Percentiles rank a stretch among this genome's conserved stretches.
Conservation (phyloP, 1,140 invertebrate species). For the Diploscapter pachys region DNA sequence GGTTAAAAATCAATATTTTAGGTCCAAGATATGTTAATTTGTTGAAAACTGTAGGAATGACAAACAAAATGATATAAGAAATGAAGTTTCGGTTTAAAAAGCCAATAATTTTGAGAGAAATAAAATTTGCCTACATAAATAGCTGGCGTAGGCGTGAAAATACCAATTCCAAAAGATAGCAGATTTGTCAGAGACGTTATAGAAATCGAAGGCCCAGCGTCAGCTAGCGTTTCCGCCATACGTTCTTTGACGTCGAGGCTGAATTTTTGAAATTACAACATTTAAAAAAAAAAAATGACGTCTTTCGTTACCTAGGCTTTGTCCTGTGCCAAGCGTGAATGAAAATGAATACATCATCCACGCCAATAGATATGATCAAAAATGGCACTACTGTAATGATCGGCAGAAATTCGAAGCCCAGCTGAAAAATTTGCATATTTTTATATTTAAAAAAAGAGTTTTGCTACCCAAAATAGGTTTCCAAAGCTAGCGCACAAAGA, state of each 20-base stretch:
- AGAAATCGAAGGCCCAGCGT: conserved; percentile 94
- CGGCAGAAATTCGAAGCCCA: conserved; percentile 54
- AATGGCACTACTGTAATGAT: conserved; percentile 57
- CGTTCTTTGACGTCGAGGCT: conserved; percentile 58
- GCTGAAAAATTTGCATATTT: conserved; percentile 22
- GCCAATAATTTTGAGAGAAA: background rate
- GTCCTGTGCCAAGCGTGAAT: conserved; percentile 52
- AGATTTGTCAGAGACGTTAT: conserved; percentile 96
- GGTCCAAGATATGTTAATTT: background rate
- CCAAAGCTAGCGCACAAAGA: conserved; percentile 53
- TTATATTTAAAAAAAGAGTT: background rate
- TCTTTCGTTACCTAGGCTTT: no score
- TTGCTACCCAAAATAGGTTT: conserved; percentile 51
- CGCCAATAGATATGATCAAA: conserved; percentile 55
- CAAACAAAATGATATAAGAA: background rate
- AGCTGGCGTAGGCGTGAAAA: conserved; percentile 82
- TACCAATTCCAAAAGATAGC: conserved; percentile 90
- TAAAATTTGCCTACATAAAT: conserved; percentile 64
- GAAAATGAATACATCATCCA: conserved; percentile 59
- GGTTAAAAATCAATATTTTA: conserved; percentile 9
- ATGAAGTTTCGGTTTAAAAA: conserved; percentile 2
- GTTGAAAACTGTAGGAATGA: background rate
- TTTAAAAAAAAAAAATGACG: no score
- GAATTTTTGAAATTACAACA: no score
- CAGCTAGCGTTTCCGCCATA: conserved; percentile 80